Percentiles rank a stretch among this genome's conserved stretches.
Conservation (phyloP, 92 coral and sea anemone genomes). For the Meandrina meandrites region DNA sequence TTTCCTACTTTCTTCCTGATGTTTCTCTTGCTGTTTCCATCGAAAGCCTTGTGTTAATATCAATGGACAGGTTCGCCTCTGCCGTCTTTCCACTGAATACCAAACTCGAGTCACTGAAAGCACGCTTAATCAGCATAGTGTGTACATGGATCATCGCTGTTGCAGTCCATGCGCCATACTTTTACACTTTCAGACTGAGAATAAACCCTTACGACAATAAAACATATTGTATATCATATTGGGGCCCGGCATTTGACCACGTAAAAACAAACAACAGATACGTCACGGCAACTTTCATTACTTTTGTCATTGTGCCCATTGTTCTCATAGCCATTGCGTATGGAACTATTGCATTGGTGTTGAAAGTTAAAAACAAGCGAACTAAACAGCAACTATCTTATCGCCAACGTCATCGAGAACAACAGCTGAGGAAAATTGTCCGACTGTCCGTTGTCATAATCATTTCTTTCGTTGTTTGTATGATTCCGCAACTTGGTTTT, state of each 20-base stretch:
- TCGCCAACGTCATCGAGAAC: neutral
- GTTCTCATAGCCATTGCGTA: neutral
- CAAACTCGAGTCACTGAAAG: neutral
- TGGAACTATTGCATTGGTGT: neutral
- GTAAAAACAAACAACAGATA: neutral
- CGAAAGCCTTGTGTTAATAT: neutral
- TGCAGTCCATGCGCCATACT: conserved; percentile 8
- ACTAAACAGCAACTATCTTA: neutral
- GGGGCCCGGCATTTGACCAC: conserved; percentile 14
- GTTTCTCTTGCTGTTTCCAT: conserved; percentile 24
- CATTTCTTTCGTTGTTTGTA: neutral
- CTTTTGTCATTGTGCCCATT: neutral
- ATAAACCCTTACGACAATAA: neutral
- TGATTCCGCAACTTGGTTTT: neutral
- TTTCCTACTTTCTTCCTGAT: conserved; percentile 17
- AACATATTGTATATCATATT: neutral
- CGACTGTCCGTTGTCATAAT: neutral
- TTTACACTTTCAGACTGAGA: conserved; percentile 8
- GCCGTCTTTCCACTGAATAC: conserved; percentile 8
- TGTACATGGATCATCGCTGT: neutral
- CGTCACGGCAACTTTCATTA: neutral
- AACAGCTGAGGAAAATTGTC: neutral
- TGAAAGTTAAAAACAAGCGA: neutral
- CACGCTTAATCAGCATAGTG: neutral
- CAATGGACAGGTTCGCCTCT: conserved; percentile 11